Evolutionary conservation across 2,113 vertebrate genomes (phyloP).

Genomic region (Platycercus adscitus): DNA sequence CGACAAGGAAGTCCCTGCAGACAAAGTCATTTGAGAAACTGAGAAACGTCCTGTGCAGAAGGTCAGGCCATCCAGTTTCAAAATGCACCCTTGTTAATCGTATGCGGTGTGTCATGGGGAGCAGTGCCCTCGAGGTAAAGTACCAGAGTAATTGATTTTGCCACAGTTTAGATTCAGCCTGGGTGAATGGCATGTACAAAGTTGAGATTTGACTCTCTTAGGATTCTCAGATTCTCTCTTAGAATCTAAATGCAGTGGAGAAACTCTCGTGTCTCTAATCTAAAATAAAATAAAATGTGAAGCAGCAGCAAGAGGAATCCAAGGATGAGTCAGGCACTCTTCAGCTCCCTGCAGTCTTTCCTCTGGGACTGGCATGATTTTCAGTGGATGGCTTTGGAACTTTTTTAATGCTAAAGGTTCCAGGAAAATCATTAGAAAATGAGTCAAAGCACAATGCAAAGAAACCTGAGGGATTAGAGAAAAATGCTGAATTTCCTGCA

Average conservation of each 20-base stretch:
- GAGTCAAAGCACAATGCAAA: background rate
- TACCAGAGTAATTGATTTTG: background rate
- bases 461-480: background rate
- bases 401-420: background rate
- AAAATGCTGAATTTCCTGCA: background rate
- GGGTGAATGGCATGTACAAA: background rate
- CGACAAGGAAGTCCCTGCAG: background rate
- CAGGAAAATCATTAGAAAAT: constrained; percentile 9
- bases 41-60: background rate
- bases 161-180: background rate
- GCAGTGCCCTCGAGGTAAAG: background rate
- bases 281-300: background rate
- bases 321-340: background rate
- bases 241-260: background rate
- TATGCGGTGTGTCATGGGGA: background rate
- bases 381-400: background rate
- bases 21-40: background rate
- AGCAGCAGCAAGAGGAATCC: background rate
- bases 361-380: background rate
- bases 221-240: background rate
- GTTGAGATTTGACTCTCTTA: background rate
- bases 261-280: background rate
- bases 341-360: background rate
- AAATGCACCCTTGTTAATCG: background rate
- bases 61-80: background rate